phyloP scores from a whole-genome alignment of 2,113 vertebrate genomes.

The Ornithorhynchus anatinus region DNA sequence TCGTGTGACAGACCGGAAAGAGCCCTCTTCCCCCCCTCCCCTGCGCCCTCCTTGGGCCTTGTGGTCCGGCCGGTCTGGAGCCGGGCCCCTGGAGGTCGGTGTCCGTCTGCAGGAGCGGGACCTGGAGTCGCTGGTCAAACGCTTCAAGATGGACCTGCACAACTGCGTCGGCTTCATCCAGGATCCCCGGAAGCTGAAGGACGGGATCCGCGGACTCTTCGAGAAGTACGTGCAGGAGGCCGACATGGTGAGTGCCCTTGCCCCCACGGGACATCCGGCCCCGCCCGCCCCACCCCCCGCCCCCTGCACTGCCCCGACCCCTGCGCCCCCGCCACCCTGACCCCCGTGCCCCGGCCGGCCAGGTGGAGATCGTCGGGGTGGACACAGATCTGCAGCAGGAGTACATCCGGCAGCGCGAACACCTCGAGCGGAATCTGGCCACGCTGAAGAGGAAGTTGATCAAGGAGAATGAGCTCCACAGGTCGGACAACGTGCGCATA shows the following conservation, averaged over 20 bases:
- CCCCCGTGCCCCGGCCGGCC: no score
- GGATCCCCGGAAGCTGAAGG: conserved; percentile 83
- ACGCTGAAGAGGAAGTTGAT: conserved; percentile 77
- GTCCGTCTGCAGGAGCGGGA: conserved; percentile 74
- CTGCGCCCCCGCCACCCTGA: background rate
- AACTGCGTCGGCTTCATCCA: conserved; percentile 82
- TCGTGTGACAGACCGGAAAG: no score
- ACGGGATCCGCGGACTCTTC: conserved; percentile 75
- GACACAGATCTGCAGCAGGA: conserved; percentile 78
- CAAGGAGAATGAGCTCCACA: conserved; percentile 79
- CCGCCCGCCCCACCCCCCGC: fast-evolving
- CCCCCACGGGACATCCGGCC: background rate
- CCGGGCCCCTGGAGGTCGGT: no score
- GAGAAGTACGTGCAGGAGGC: conserved; percentile 74
- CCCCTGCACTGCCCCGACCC: background rate
- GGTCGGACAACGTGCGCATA: conserved; percentile 74
- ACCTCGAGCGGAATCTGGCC: conserved; percentile 79
- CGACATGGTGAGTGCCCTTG: conserved; percentile 75
- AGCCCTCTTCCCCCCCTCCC: no score
- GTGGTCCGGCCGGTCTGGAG: background rate
- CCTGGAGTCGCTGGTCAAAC: conserved; percentile 73
- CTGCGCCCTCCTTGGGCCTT: no score
- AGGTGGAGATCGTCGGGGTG: conserved; percentile 78
- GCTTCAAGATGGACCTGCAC: conserved; percentile 86
- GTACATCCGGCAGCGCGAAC: conserved; percentile 74